Percentiles rank a stretch among this genome's conserved stretches.
These are phyloP conservation scores for Atrina japonica DNA, from an alignment of 2,888 invertebrate genomes.

Conservation along the genomic window DNA sequence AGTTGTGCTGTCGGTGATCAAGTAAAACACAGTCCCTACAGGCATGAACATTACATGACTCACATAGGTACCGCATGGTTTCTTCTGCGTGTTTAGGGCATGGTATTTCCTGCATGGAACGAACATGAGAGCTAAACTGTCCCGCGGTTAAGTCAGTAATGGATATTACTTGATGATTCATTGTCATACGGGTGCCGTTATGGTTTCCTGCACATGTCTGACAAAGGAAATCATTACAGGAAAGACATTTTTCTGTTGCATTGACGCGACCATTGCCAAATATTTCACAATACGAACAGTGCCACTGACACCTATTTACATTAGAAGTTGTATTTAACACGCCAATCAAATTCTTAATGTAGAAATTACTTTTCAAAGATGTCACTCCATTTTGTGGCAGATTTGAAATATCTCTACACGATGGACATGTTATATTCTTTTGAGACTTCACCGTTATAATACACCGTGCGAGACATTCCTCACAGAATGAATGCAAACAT, in stretches of 20 bases:
- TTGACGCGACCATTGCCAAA: neutral
- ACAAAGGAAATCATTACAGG: slow-evolving; percentile 15
- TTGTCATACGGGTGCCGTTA: neutral
- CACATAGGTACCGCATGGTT: slow-evolving; percentile 1
- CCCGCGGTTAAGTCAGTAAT: neutral
- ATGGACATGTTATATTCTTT: neutral
- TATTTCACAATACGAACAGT: neutral
- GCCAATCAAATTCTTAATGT: slow-evolving; percentile 7
- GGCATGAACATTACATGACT: slow-evolving; percentile 6
- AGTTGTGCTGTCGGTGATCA: neutral
- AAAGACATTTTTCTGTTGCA: neutral
- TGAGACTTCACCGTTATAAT: too few relatives aligned
- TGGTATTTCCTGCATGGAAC: slow-evolving; percentile 10
- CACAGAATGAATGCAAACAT: slow-evolving; percentile 13
- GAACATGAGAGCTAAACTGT: slow-evolving; percentile 1
- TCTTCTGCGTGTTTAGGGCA: slow-evolving; percentile 14
- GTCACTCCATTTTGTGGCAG: neutral
- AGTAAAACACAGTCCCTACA: slow-evolving; percentile 24
- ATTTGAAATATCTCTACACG: slow-evolving; percentile 1
- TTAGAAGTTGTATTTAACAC: neutral
- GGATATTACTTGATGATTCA: slow-evolving; percentile 1
- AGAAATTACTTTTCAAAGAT: slow-evolving; percentile 7
- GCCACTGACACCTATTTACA: neutral
- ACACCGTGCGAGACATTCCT: neutral
- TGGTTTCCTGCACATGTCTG: neutral